These are phyloP conservation scores for Arizona elegans DNA, from an alignment of 2,113 vertebrate species.

Conservation along the genomic window DNA sequence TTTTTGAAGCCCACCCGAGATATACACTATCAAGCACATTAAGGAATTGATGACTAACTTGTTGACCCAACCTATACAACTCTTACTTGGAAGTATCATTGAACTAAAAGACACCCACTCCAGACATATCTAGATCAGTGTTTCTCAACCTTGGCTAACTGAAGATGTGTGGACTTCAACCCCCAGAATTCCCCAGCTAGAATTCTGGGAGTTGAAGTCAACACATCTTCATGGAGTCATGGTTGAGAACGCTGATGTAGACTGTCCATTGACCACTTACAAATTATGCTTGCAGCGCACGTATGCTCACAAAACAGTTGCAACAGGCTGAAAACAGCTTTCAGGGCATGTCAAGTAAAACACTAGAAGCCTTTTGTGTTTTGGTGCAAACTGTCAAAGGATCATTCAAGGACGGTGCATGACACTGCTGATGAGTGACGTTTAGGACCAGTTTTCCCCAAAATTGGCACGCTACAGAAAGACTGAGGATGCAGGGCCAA, in stretches of 20 bases:
- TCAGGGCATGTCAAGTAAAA: background rate
- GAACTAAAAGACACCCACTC: background rate
- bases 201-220: background rate
- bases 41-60: slow-evolving; percentile 8
- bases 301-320: background rate
- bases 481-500: background rate
- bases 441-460: background rate
- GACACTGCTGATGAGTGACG: background rate
- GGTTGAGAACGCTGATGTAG: background rate
- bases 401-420: background rate
- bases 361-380: background rate
- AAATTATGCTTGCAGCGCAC: background rate
- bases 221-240: background rate
- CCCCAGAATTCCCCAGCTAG: background rate
- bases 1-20: too few species aligned
- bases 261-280: background rate
- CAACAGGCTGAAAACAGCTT: background rate
- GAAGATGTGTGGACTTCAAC: background rate
- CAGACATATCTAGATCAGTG: background rate
- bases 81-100: background rate
- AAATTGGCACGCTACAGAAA: background rate
- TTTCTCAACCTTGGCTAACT: background rate
- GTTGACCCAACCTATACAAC: background rate
- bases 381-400: background rate
- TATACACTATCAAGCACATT: background rate